Conservation (phyloP, 2,888 invertebrate species). For the Eumerus sabulonum region DNA sequence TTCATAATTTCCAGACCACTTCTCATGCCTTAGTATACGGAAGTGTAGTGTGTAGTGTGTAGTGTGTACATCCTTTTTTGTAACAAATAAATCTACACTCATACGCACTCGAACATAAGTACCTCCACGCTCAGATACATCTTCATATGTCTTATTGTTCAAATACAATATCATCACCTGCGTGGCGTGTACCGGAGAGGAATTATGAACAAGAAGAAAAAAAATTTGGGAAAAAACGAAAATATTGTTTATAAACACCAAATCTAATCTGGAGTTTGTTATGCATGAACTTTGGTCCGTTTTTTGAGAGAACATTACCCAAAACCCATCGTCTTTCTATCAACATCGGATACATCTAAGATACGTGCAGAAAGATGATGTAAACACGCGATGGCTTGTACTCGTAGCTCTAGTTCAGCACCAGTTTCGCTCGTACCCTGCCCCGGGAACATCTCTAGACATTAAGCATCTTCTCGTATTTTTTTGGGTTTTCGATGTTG, state of each 20-base stretch:
- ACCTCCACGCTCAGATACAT: neutral
- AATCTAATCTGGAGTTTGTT: conserved; percentile 53
- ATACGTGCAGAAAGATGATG: conserved; percentile 63
- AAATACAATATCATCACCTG: conserved; percentile 14
- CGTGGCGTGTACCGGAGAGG: conserved; percentile 1
- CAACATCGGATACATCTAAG: conserved; percentile 62
- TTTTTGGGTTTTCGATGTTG: conserved; percentile 41
- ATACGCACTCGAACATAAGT: no score
- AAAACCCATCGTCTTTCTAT: conserved; percentile 61
- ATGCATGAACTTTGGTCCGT: conserved; percentile 46
- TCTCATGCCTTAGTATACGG: no score
- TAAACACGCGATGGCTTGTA: conserved; percentile 43
- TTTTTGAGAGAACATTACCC: conserved; percentile 42
- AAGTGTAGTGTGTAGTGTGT: no score
- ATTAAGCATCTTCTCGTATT: conserved; percentile 21
- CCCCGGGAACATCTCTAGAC: no score
- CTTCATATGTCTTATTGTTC: neutral
- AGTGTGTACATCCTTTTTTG: no score
- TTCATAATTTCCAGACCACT: no score
- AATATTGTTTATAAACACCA: conserved; percentile 62
- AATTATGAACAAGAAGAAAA: conserved; percentile 52
- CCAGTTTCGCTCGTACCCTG: conserved; percentile 17
- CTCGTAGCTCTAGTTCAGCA: conserved; percentile 33
- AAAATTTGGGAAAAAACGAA: conserved; percentile 1
- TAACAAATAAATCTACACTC: no score